Conservation (phyloP, 2,797 vertebrate genomes). For the Geotrypetes seraphini region DNA sequence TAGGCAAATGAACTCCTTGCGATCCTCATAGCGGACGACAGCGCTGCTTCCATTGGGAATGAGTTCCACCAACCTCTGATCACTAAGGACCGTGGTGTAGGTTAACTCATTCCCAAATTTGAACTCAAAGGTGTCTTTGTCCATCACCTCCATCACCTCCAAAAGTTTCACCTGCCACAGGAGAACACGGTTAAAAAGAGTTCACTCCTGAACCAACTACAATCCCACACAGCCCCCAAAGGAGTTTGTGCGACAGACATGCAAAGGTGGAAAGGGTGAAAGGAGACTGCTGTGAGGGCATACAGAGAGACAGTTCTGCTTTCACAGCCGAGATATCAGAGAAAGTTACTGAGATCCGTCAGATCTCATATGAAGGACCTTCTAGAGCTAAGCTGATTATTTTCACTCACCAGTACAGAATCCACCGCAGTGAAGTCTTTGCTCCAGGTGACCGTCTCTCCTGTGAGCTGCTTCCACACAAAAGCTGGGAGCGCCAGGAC, state of each 20-base stretch:
- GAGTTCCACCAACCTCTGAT: conserved; percentile 77
- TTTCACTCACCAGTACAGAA: conserved; percentile 84
- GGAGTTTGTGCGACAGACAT: no score
- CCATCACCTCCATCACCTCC: conserved; percentile 93
- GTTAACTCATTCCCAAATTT: conserved; percentile 90
- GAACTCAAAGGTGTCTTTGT: conserved; percentile 89
- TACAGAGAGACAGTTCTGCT: no score
- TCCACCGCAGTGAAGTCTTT: conserved; percentile 94
- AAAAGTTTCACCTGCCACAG: conserved; percentile 91
- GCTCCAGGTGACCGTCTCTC: conserved; percentile 87
- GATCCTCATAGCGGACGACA: conserved; percentile 77
- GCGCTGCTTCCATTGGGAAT: conserved; percentile 71
- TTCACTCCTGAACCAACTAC: no score
- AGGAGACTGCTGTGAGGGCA: no score
- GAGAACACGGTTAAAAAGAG: no score
- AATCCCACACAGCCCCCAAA: no score
- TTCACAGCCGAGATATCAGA: no score
- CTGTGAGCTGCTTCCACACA: conserved; percentile 93
- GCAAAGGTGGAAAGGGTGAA: no score
- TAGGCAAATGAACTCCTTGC: conserved; percentile 73
- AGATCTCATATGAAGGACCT: no score
- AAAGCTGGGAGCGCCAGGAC: conserved; percentile 88
- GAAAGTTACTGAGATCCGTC: no score
- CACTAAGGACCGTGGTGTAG: conserved; percentile 84
- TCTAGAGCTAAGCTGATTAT: no score